phyloP scores from a whole-genome alignment of 2,113 vertebrate species.

The Gambusia holbrooki region DNA sequence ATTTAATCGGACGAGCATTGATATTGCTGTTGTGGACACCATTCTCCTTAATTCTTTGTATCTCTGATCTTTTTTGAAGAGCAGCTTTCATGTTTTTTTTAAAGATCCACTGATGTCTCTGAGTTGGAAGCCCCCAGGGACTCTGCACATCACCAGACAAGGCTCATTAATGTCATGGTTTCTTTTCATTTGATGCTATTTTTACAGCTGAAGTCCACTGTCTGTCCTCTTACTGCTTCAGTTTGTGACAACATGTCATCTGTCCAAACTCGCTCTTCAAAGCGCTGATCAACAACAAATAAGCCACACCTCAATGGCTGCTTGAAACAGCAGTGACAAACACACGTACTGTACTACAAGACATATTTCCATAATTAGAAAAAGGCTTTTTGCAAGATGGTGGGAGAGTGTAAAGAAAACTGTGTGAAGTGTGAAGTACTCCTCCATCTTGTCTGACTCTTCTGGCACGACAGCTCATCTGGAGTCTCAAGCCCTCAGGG shows the following conservation, averaged over 20 bases:
- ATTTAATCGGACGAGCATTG: neutral
- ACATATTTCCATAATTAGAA: slow-evolving; percentile 46
- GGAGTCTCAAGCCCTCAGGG: slow-evolving; percentile 42
- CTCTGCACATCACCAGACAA: slow-evolving; percentile 36
- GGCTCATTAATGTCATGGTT: slow-evolving; percentile 67
- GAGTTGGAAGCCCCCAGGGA: slow-evolving; percentile 57
- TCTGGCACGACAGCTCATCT: slow-evolving; percentile 16
- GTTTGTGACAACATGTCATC: slow-evolving; percentile 60
- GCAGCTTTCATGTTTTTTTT: slow-evolving; percentile 52
- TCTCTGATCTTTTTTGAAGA: slow-evolving; percentile 32
- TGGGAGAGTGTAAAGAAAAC: slow-evolving; percentile 16
- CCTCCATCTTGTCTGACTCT: slow-evolving; percentile 5
- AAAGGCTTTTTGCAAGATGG: slow-evolving; percentile 3
- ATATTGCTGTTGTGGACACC: slow-evolving; percentile 2
- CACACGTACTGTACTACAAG: neutral
- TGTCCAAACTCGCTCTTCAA: slow-evolving; percentile 19
- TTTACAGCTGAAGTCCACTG: slow-evolving; percentile 58
- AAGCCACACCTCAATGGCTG: slow-evolving; percentile 48
- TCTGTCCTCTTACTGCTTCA: slow-evolving; percentile 48
- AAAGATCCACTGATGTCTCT: slow-evolving; percentile 35
- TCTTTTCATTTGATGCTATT: slow-evolving; percentile 69
- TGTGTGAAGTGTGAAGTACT: slow-evolving; percentile 4
- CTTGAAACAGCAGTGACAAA: slow-evolving; percentile 34
- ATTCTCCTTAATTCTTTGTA: neutral
- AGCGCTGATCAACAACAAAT: slow-evolving; percentile 45